Percentiles rank a stretch among this genome's conserved stretches.
Conservation (phyloP, 2,797 vertebrate species). For the Acestrorhynchus altus region DNA sequence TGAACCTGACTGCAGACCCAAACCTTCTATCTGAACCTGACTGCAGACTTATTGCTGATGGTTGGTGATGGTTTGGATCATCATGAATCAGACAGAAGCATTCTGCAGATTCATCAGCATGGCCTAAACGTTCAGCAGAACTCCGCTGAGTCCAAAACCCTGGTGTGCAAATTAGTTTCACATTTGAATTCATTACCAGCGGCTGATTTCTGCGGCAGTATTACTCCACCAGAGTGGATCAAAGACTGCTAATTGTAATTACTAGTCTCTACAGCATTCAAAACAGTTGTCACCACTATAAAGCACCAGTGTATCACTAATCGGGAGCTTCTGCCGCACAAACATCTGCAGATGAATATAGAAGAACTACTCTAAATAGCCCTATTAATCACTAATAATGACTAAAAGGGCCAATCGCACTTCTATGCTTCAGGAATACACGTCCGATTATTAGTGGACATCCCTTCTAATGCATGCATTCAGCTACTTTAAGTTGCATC, state of each 20-base stretch:
- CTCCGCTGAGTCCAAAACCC: neutral
- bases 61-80: neutral
- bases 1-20: too few relatives aligned
- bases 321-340: neutral
- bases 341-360: too few relatives aligned
- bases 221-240: neutral
- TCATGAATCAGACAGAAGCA: neutral
- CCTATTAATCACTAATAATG: too few relatives aligned
- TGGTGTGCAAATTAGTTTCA: neutral
- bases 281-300: neutral
- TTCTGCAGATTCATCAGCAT: too few relatives aligned
- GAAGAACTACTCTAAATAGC: too few relatives aligned
- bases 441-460: too few relatives aligned
- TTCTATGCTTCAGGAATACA: too few relatives aligned
- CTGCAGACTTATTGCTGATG: neutral
- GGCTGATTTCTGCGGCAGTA: neutral
- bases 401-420: too few relatives aligned
- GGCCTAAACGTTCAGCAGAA: neutral
- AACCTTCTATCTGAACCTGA: too few relatives aligned
- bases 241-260: neutral
- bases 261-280: neutral
- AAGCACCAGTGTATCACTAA: neutral
- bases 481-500: too few relatives aligned
- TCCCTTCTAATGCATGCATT: too few relatives aligned
- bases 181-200: neutral